These are phyloP conservation scores for Ptyas mucosa DNA, from an alignment of 2,113 vertebrate genomes.

Conservation along the genomic window DNA sequence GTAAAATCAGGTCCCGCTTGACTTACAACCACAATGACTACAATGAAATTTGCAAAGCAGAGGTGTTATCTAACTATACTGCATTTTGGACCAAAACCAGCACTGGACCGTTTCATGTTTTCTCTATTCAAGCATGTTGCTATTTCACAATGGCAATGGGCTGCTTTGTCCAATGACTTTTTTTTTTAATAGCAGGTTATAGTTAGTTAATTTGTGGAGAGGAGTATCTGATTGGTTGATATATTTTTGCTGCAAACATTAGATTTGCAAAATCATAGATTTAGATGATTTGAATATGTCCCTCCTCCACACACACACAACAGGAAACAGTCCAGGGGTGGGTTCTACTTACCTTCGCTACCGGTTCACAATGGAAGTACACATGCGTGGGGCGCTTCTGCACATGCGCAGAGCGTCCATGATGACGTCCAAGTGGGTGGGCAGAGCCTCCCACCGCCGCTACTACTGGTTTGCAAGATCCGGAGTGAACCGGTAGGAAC, in stretches of 20 bases:
- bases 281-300: background rate
- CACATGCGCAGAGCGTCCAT: too few species aligned
- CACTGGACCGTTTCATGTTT: background rate
- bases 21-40: background rate
- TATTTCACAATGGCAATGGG: background rate
- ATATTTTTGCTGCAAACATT: background rate
- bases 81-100: background rate
- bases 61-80: background rate
- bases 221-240: background rate
- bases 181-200: background rate
- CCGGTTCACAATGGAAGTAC: too few species aligned
- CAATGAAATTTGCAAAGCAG: background rate
- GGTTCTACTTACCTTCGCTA: too few species aligned
- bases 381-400: rapidly evolving
- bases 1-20: background rate
- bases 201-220: background rate
- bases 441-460: too few species aligned
- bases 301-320: background rate
- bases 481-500: too few species aligned
- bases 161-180: background rate
- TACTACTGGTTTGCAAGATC: too few species aligned
- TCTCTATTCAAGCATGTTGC: background rate
- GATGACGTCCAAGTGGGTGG: too few species aligned
- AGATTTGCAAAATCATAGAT: background rate
- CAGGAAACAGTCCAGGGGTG: background rate